Conservation (phyloP, 2,113 vertebrate genomes). For the Siniperca knerii region DNA sequence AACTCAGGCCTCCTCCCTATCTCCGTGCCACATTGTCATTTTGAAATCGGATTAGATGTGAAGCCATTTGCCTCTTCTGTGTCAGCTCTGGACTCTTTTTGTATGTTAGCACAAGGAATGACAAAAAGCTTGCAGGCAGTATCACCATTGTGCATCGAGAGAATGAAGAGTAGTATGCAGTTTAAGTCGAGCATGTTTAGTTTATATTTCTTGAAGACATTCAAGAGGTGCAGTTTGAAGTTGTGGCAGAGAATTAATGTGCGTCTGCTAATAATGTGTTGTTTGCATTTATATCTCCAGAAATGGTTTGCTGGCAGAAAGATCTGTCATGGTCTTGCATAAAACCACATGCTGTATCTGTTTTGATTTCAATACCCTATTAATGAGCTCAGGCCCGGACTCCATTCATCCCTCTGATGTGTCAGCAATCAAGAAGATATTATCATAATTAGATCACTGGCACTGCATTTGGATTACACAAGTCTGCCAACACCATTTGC, state of each 20-base stretch:
- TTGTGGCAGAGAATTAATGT: conserved; percentile 22
- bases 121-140: conserved; percentile 62
- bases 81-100: conserved; percentile 66
- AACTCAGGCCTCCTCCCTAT: conserved; percentile 69
- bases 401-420: conserved; percentile 64
- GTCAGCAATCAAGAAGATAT: conserved; percentile 80
- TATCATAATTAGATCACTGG: conserved; percentile 85
- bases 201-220: conserved; percentile 50
- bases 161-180: conserved; percentile 47
- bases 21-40: conserved; percentile 74
- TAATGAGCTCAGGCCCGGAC: conserved; percentile 67
- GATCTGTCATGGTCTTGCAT: conserved; percentile 47
- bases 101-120: conserved; percentile 64
- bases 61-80: conserved; percentile 71
- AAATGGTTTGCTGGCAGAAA: conserved; percentile 36
- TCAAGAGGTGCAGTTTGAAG: conserved; percentile 36
- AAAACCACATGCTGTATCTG: conserved; percentile 56
- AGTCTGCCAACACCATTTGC: conserved; percentile 80
- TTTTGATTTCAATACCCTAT: conserved; percentile 72
- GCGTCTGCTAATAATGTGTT: conserved; percentile 12
- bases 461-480: conserved; percentile 64
- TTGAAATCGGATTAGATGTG: conserved; percentile 78
- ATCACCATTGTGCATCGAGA: conserved; percentile 46
- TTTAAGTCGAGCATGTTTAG: conserved; percentile 49
- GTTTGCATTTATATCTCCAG: conserved; percentile 41